Evolutionary conservation across 2,113 vertebrate genomes (phyloP).

Genomic region (Dromiciops gliroides): DNA sequence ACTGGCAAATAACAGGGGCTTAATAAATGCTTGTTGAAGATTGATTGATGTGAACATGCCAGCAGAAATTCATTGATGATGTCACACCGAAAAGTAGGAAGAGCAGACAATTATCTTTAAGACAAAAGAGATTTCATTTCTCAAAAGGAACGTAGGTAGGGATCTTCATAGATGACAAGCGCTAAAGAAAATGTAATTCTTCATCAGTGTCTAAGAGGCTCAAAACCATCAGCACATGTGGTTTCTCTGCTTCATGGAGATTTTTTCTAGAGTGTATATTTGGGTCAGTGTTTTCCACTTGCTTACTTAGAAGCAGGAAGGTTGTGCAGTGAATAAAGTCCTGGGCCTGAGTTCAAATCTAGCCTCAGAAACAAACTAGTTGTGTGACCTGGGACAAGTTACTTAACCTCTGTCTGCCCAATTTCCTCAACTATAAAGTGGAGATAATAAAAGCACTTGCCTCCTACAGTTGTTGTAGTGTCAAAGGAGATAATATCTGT

Average conservation of each 20-base stretch:
- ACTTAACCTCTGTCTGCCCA: not conserved
- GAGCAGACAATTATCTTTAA: not conserved
- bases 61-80: not conserved
- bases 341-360: not conserved
- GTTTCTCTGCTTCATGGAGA: not conserved
- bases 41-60: not conserved
- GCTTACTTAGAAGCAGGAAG: not conserved
- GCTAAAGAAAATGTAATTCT: not conserved
- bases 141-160: not conserved
- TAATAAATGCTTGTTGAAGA: not conserved
- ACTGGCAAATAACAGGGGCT: not conserved
- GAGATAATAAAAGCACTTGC: not conserved
- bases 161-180: not conserved
- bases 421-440: not conserved
- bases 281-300: not conserved
- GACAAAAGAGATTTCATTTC: not conserved
- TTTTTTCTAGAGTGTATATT: not conserved
- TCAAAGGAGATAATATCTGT: not conserved
- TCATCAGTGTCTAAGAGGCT: not conserved
- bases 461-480: not conserved
- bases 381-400: not conserved
- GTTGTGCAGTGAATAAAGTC: not conserved
- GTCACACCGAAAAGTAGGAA: not conserved
- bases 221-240: not conserved
- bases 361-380: not conserved